A percentile compares a stretch with the other conserved stretches of the same genome.
Evolutionary conservation across 2,888 invertebrate genomes (phyloP).

Genomic region (Mesochorus sp.): DNA sequence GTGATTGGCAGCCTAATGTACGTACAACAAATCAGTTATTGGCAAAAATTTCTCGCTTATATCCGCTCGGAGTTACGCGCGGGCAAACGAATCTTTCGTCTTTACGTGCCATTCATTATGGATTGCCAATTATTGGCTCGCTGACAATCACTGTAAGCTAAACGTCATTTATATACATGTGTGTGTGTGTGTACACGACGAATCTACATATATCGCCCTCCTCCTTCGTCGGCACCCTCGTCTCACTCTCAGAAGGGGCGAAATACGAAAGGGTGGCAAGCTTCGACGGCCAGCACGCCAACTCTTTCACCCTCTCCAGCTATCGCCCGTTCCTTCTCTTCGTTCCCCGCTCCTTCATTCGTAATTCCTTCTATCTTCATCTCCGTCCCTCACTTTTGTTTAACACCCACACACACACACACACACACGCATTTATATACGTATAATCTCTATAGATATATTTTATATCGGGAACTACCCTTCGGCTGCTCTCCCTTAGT

Average conservation of each 20-base stretch:
- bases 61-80: too few species aligned
- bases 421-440: not conserved
- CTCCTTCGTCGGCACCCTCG: slow-evolving; percentile 70
- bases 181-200: not conserved
- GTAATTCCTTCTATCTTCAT: slow-evolving; percentile 49
- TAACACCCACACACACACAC: not conserved
- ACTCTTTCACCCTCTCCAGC: slow-evolving; percentile 62
- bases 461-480: slow-evolving; percentile 27
- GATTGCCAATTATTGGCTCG: slow-evolving; percentile 19
- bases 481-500: slow-evolving; percentile 69
- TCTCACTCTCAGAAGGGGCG: slow-evolving; percentile 76
- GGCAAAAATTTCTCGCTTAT: not conserved
- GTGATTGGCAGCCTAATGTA: slow-evolving; percentile 21
- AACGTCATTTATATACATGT: not conserved
- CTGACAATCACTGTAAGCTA: slow-evolving; percentile 35
- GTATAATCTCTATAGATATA: not conserved
- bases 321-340: slow-evolving; percentile 62
- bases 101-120: slow-evolving; percentile 4
- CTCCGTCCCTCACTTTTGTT: slow-evolving; percentile 40
- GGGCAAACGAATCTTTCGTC: slow-evolving; percentile 14
- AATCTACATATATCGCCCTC: slow-evolving; percentile 49
- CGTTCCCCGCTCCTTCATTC: slow-evolving; percentile 35
- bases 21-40: slow-evolving; percentile 14
- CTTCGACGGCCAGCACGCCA: slow-evolving; percentile 69
- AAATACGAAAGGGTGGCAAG: slow-evolving; percentile 67